These are phyloP conservation scores for Drosophila meridionalis DNA, from an alignment of 2,888 invertebrate genomes.

Conservation along the genomic window DNA sequence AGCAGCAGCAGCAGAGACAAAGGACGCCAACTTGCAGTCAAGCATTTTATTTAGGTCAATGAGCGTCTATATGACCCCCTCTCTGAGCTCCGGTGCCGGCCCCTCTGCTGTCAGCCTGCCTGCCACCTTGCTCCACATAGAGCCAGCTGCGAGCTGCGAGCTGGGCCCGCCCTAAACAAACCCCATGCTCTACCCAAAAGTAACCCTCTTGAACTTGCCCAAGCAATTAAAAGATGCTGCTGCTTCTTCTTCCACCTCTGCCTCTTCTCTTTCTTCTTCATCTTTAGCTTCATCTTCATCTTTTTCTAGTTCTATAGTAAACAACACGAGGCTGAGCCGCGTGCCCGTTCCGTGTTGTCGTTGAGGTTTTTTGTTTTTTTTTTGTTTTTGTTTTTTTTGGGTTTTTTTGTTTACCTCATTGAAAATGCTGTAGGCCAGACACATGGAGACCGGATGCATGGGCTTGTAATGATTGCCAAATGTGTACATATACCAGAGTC, in stretches of 20 bases:
- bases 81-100: not conserved
- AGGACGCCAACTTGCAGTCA: constrained; percentile 41
- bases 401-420: constrained; percentile 88
- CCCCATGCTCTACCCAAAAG: constrained; percentile 13
- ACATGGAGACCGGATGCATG: constrained; percentile 90
- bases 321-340: constrained; percentile 10
- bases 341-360: constrained; percentile 1
- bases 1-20: constrained; percentile 24
- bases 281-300: constrained; percentile 4
- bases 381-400: constrained; percentile 6
- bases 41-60: constrained; percentile 78
- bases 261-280: not conserved
- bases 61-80: constrained; percentile 40
- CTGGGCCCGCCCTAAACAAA: not conserved
- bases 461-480: constrained; percentile 94
- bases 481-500: constrained; percentile 96
- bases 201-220: constrained; percentile 41
- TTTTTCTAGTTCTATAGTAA: not conserved
- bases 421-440: constrained; percentile 92
- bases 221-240: constrained; percentile 43
- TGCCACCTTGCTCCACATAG: constrained; percentile 7
- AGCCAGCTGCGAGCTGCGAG: not conserved
- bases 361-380: constrained; percentile 9
- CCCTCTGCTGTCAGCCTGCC: not conserved
- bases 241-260: not conserved